Conservation (phyloP, 2,888 invertebrate species). For the Mythimna pallens region DNA sequence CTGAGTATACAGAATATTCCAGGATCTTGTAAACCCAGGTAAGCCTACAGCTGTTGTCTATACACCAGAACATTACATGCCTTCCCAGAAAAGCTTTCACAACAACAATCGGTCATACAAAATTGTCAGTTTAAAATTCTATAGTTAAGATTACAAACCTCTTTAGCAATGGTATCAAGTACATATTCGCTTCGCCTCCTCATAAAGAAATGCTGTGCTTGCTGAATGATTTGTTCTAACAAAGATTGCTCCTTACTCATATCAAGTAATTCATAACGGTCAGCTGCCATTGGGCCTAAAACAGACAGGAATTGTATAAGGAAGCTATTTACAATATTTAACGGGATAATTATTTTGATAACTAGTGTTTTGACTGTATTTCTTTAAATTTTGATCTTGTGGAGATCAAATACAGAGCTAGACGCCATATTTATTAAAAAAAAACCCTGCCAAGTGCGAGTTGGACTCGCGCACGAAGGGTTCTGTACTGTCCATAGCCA, state of each 20-base stretch:
- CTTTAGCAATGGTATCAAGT: conserved; percentile 97
- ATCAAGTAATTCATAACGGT: conserved; percentile 95
- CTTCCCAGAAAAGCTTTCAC: not conserved
- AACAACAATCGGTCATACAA: not conserved
- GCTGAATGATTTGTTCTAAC: conserved; percentile 98
- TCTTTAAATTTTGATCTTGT: not conserved
- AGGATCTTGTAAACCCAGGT: not conserved
- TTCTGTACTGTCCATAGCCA: too few relatives aligned
- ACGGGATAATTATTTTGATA: not conserved
- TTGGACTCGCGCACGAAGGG: too few relatives aligned
- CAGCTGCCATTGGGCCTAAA: conserved; percentile 95
- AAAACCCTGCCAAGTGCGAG: not conserved
- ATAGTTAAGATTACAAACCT: conserved; percentile 80
- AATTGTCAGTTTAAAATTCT: not conserved
- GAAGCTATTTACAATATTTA: not conserved
- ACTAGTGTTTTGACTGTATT: not conserved
- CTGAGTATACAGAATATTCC: not conserved
- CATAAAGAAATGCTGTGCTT: conserved; percentile 98
- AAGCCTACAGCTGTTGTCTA: not conserved
- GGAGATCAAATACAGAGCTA: not conserved
- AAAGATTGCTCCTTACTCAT: conserved; percentile 98
- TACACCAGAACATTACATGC: not conserved
- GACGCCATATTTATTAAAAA: not conserved
- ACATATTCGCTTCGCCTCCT: conserved; percentile 97
- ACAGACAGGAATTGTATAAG: not conserved